These are phyloP conservation scores for Eustalomyia histrio DNA, from an alignment of 2,888 invertebrate species.

Conservation along the genomic window DNA sequence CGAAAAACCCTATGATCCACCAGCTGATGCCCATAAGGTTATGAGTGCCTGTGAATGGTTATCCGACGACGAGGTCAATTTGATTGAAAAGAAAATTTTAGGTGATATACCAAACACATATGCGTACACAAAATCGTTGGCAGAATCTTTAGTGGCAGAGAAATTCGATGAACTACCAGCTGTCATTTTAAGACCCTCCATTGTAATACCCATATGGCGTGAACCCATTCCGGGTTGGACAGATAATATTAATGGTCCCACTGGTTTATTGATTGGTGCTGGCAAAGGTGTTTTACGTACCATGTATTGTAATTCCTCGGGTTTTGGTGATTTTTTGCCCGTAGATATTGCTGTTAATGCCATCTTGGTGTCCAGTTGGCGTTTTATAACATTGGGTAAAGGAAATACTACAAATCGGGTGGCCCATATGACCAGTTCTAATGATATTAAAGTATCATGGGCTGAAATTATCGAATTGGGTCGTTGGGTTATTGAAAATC, in stretches of 20 bases:
- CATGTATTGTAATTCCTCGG: slow-evolving; percentile 89
- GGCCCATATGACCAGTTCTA: slow-evolving; percentile 89
- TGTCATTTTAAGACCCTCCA: slow-evolving; percentile 91
- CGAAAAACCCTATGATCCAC: slow-evolving; percentile 92
- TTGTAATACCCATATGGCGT: slow-evolving; percentile 92
- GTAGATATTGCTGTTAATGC: slow-evolving; percentile 91
- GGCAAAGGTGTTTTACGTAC: slow-evolving; percentile 94
- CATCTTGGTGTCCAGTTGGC: slow-evolving; percentile 75
- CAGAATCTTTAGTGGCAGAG: slow-evolving; percentile 90
- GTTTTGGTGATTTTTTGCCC: slow-evolving; percentile 89
- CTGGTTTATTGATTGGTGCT: slow-evolving; percentile 88
- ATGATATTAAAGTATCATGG: slow-evolving; percentile 92
- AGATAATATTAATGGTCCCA: slow-evolving; percentile 96
- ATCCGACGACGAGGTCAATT: slow-evolving; percentile 85
- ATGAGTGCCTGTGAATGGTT: slow-evolving; percentile 90
- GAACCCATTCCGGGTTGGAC: slow-evolving; percentile 94
- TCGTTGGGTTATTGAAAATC: slow-evolving; percentile 86
- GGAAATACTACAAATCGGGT: slow-evolving; percentile 79
- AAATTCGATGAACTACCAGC: slow-evolving; percentile 88
- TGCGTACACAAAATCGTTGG: slow-evolving; percentile 93
- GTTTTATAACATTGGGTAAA: slow-evolving; percentile 71
- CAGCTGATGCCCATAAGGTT: slow-evolving; percentile 87
- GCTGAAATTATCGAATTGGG: slow-evolving; percentile 91
- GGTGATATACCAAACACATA: slow-evolving; percentile 94
- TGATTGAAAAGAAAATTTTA: slow-evolving; percentile 84